Evolutionary conservation across 2,797 vertebrate genomes (phyloP), one percentile per base, ranked within the genome.

Genomic region (Cossypha polioptera): DNA sequence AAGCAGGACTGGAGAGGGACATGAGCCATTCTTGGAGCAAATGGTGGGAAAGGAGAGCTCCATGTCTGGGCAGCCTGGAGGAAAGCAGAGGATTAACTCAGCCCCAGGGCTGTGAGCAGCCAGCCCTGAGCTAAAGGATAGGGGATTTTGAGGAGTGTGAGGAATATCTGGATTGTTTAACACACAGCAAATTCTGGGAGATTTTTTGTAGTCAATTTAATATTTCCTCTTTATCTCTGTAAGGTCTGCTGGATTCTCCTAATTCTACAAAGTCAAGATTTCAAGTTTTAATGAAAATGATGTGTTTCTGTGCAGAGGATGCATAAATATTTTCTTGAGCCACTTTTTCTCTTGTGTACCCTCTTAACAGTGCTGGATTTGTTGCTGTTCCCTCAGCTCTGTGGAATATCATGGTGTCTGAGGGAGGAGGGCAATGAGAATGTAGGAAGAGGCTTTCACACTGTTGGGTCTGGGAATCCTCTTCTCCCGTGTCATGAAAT

Each of bases 401-500:
- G 38, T 40, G 61, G 38, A 38, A 25, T 76, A 20, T 10, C 12
- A 10, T 1, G 4, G 42, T 45, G 19, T 43, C 12, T 35, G 74
- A 77, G 61, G 38, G n/a, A 67, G 31, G 9, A 72, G 36, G 16
- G 31, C 13, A n/a, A 25, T 28, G 72, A 21, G 78, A 43, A 33
- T 14, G 18, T 7, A n/a, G 83, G 51, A 66, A 42, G 28, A 25
- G 45, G 8, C 12, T 73, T 63, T 54, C 25, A 25, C 7, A 19
- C 13, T 48, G 31, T 20, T 5, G 7, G 62, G n/a, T 38, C 12
- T 2, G 1, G 15, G 25, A 14, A 25, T 7, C 21, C 51, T 81
- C 33, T 1, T 4, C 20, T 82, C 25, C 13, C 0, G 0, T n/a
- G 61, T 40, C 0, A 0, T 17, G 45, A 54, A 55, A 62, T 9